Conservation (phyloP, 2,113 vertebrate species). For the Antechinus flavipes region DNA sequence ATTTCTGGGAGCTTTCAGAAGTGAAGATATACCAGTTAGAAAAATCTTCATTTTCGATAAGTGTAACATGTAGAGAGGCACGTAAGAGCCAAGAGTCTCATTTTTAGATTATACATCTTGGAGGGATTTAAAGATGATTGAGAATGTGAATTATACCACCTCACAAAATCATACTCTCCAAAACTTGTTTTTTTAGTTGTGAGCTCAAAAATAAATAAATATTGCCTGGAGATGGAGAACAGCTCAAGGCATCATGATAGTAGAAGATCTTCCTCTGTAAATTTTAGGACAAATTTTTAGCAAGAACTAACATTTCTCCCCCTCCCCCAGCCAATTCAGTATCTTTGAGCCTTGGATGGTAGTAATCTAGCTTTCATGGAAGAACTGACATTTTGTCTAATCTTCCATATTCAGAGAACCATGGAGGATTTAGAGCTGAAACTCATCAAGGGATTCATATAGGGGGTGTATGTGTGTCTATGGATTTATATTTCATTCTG, state of each 20-base stretch:
- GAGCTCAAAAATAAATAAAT: conserved; percentile 55
- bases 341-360: conserved; percentile 7
- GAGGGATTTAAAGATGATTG: conserved; percentile 51
- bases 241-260: not conserved
- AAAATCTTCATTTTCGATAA: conserved; percentile 19
- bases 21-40: conserved; percentile 1
- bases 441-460: not conserved
- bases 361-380: not conserved
- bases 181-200: conserved; percentile 50
- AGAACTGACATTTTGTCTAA: conserved; percentile 11
- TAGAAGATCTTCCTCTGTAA: not conserved
- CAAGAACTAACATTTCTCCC: not conserved
- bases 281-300: not conserved
- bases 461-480: not conserved
- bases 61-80: not conserved
- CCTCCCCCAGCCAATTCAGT: not conserved
- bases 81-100: not conserved
- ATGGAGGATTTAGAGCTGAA: not conserved
- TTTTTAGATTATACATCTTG: conserved; percentile 46
- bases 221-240: conserved; percentile 1
- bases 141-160: conserved; percentile 40
- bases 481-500: not conserved
- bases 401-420: not conserved
- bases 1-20: not conserved
- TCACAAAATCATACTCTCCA: conserved; percentile 51